A percentile compares a stretch with the other conserved stretches of the same genome.
These are phyloP conservation scores for Piliocolobus tephrosceles DNA, from an alignment of 2,113 vertebrate species.

Conservation along the genomic window DNA sequence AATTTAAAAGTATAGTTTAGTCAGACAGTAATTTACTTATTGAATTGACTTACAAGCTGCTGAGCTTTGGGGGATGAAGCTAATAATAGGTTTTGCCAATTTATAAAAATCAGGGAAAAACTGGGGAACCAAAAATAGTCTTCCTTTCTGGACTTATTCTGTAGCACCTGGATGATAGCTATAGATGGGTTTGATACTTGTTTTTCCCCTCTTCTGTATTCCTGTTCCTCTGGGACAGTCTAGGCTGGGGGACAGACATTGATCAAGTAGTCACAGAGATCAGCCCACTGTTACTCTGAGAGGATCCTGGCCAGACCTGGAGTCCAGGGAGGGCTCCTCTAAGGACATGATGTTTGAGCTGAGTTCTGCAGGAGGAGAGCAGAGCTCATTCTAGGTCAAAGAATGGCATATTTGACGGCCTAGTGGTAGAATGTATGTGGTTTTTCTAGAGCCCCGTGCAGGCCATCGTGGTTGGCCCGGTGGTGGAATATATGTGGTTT, in stretches of 20 bases:
- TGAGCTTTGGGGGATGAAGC: constrained; percentile 18
- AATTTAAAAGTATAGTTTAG: constrained; percentile 48
- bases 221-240: neutral
- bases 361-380: neutral
- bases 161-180: neutral
- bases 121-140: neutral
- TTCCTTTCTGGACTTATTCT: neutral
- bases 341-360: rapidly evolving
- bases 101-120: constrained; percentile 29
- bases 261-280: neutral
- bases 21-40: neutral
- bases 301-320: neutral
- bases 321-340: neutral
- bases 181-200: neutral
- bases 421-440: neutral
- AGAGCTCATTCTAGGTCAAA: neutral
- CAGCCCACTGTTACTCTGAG: neutral
- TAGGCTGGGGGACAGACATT: neutral
- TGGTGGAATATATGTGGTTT: too few relatives aligned
- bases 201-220: neutral
- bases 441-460: neutral
- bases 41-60: constrained; percentile 5
- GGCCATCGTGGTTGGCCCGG: too few relatives aligned
- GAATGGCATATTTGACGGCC: neutral
- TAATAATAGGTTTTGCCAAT: constrained; percentile 36